Conservation (phyloP, 1,140 invertebrate genomes). For the Teleogryllus occipitalis region DNA sequence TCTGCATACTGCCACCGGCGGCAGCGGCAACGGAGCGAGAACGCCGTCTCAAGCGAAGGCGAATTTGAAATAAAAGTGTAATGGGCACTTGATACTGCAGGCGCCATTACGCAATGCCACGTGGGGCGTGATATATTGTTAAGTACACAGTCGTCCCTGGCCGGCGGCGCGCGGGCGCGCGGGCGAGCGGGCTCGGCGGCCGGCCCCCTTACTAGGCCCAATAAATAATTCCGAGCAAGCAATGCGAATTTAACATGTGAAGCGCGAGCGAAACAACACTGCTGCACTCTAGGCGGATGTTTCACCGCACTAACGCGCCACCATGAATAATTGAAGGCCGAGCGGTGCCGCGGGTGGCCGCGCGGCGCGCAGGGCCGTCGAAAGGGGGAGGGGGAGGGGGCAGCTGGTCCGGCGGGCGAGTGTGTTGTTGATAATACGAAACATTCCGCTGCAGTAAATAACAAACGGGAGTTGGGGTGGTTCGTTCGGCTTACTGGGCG, state of each 20-base stretch:
- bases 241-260: constrained; percentile 5
- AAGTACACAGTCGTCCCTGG: neutral
- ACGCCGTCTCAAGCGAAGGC: neutral
- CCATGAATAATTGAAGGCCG: neutral
- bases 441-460: neutral
- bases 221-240: neutral
- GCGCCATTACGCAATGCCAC: neutral
- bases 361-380: too few relatives aligned
- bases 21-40: neutral
- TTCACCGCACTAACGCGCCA: constrained; percentile 2
- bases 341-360: neutral
- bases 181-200: too few relatives aligned
- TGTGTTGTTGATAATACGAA: neutral
- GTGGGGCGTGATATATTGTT: neutral
- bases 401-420: neutral
- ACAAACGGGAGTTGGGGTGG: neutral
- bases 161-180: too few relatives aligned
- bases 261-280: neutral
- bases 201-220: neutral
- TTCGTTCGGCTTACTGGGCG: neutral
- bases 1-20: neutral
- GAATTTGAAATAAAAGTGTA: neutral
- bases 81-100: constrained; percentile 3
- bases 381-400: too few relatives aligned
- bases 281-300: neutral